Evolutionary conservation across 2,797 vertebrate genomes (phyloP).

Genomic region (Parauchenoglanis ngamensis): DNA sequence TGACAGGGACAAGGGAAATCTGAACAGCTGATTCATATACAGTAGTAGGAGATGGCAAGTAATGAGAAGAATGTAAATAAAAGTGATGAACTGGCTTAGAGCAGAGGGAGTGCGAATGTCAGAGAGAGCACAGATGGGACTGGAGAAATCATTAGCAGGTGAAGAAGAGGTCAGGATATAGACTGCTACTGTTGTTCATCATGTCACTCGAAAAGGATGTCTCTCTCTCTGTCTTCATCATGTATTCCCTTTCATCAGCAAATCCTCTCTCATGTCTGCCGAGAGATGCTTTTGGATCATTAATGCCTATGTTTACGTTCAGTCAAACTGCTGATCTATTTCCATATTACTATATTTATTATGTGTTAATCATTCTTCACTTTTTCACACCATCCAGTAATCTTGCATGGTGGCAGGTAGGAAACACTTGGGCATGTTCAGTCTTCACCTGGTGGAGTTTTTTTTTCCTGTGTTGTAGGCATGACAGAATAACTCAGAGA

Average conservation of each 20-base stretch:
- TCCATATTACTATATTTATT: slow-evolving; percentile 9
- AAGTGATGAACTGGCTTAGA: slow-evolving; percentile 42
- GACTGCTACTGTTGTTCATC: slow-evolving; percentile 60
- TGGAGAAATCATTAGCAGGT: slow-evolving; percentile 73
- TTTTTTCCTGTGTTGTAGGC: background rate
- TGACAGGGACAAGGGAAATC: slow-evolving; percentile 36
- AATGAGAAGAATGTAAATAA: slow-evolving; percentile 58
- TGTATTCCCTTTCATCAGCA: background rate
- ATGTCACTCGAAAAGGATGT: slow-evolving; percentile 35
- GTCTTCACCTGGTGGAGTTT: background rate
- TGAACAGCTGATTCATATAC: slow-evolving; percentile 57
- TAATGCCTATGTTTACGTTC: background rate
- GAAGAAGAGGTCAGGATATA: slow-evolving; percentile 64
- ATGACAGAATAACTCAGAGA: background rate
- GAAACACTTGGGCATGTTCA: slow-evolving; percentile 12
- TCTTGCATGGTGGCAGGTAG: slow-evolving; percentile 27
- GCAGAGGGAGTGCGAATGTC: slow-evolving; percentile 37
- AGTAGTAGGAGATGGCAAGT: slow-evolving; percentile 28
- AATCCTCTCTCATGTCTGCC: slow-evolving; percentile 1
- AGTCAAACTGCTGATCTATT: background rate
- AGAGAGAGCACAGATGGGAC: slow-evolving; percentile 51
- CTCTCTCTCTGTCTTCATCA: background rate
- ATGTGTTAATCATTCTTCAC: background rate
- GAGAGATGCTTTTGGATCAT: background rate
- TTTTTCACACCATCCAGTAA: background rate